Conservation (phyloP, 2,888 invertebrate species). For the Archips xylosteana region DNA sequence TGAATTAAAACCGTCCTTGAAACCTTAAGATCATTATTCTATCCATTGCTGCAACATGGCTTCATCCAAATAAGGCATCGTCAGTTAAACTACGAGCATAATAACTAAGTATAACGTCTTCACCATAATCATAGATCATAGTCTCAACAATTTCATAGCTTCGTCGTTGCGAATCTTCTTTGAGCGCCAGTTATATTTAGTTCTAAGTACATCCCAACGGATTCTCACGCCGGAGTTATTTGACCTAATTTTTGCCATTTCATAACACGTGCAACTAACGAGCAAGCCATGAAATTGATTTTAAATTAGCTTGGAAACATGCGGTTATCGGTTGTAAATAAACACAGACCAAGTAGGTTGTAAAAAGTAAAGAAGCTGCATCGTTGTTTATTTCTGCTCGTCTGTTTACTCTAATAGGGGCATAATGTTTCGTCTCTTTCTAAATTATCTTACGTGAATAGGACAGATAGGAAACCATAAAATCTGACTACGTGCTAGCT, state of each 20-base stretch:
- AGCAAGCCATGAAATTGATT: conserved; percentile 39
- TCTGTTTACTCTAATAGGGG: background rate
- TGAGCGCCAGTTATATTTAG: conserved; percentile 31
- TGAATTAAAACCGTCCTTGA: background rate
- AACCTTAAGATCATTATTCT: background rate
- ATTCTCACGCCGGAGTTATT: conserved; percentile 62
- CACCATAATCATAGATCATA: conserved; percentile 3
- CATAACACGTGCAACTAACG: conserved; percentile 60
- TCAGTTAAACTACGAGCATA: background rate
- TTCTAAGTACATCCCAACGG: conserved; percentile 33
- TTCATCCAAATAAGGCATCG: background rate
- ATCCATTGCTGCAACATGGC: background rate
- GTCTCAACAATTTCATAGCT: conserved; percentile 11
- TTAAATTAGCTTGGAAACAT: conserved; percentile 36
- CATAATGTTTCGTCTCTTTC: background rate
- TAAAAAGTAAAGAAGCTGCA: conserved; percentile 18
- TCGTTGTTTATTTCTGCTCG: background rate
- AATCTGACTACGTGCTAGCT: too few relatives aligned
- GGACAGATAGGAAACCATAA: background rate
- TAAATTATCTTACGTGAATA: background rate
- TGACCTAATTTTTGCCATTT: conserved; percentile 69
- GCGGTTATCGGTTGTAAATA: conserved; percentile 35
- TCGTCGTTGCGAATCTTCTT: conserved; percentile 5
- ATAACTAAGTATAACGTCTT: conserved; percentile 4
- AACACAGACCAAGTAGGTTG: conserved; percentile 24